A percentile compares a stretch with the other conserved stretches of the same genome.
phyloP scores from a whole-genome alignment of 2,797 vertebrate genomes.

The Pangasius krempfi region DNA sequence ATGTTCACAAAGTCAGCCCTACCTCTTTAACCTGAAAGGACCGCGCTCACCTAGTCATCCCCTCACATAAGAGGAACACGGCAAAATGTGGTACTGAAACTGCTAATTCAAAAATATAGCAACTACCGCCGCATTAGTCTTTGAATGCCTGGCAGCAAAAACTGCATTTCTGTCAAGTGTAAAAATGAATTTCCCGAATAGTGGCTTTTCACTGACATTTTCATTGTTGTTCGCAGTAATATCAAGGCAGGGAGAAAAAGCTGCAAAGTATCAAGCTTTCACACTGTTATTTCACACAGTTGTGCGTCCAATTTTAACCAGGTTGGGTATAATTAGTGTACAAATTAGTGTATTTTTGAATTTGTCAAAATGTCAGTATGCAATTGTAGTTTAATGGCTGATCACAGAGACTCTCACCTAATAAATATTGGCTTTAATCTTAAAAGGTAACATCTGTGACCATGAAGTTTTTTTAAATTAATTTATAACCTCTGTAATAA shows the following conservation, averaged over 20 bases:
- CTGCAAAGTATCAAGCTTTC: slow-evolving; percentile 4
- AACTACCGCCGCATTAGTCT: not conserved
- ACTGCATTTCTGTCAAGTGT: slow-evolving; percentile 56
- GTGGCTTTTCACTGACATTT: slow-evolving; percentile 32
- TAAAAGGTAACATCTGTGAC: not conserved
- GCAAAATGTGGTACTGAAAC: not conserved
- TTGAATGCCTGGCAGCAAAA: slow-evolving; percentile 46
- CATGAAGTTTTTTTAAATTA: not conserved
- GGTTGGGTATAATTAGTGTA: not conserved
- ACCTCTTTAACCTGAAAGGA: slow-evolving; percentile 59
- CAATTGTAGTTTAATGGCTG: not conserved
- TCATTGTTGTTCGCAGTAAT: slow-evolving; percentile 46
- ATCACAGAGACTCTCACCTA: not conserved
- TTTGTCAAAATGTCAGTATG: not conserved
- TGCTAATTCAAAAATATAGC: slow-evolving; percentile 8
- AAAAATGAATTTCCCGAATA: slow-evolving; percentile 60
- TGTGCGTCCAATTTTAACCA: not conserved
- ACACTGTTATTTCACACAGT: not conserved
- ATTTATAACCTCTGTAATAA: not conserved
- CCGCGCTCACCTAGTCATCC: slow-evolving; percentile 60
- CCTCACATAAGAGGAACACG: slow-evolving; percentile 34
- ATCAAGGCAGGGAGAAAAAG: slow-evolving; percentile 50
- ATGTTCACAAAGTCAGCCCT: not conserved
- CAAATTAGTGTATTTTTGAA: not conserved
- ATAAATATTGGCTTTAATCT: not conserved